Evolutionary conservation across 2,888 invertebrate species (phyloP).

Genomic region (Brachyptera putata): DNA sequence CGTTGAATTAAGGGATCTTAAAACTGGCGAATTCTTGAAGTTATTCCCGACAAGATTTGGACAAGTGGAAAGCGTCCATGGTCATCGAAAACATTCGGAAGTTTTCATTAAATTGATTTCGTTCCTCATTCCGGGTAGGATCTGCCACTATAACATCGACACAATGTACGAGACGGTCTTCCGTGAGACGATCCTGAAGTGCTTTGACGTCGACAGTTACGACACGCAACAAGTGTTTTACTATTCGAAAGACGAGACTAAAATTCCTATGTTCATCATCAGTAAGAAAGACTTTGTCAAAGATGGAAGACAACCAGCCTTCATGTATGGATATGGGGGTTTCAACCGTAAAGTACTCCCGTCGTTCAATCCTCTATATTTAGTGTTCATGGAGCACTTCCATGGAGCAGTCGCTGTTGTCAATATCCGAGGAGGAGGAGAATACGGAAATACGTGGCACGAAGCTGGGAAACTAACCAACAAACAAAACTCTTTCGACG

Average conservation of each 20-base stretch:
- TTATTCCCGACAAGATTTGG: slow-evolving; percentile 83
- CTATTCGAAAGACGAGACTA: slow-evolving; percentile 85
- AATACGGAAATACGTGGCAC: slow-evolving; percentile 57
- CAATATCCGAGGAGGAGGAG: slow-evolving; percentile 56
- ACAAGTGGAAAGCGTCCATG: slow-evolving; percentile 77
- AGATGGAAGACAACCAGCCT: slow-evolving; percentile 46
- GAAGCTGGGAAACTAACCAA: slow-evolving; percentile 47
- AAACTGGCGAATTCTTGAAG: slow-evolving; percentile 64
- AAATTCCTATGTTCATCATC: slow-evolving; percentile 94
- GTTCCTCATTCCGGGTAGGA: slow-evolving; percentile 83
- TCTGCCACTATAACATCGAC: slow-evolving; percentile 78
- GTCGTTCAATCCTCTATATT: slow-evolving; percentile 48
- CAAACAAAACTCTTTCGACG: slow-evolving; percentile 56
- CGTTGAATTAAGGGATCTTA: slow-evolving; percentile 73
- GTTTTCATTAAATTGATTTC: slow-evolving; percentile 93
- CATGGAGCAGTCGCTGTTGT: slow-evolving; percentile 51
- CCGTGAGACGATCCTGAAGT: slow-evolving; percentile 79
- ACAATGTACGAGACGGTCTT: slow-evolving; percentile 55
- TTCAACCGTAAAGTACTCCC: slow-evolving; percentile 53
- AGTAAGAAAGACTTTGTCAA: slow-evolving; percentile 59
- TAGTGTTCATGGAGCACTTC: slow-evolving; percentile 50
- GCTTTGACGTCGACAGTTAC: slow-evolving; percentile 72
- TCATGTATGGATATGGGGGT: slow-evolving; percentile 57
- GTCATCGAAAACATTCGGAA: slow-evolving; percentile 78
- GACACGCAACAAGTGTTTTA: slow-evolving; percentile 90